A percentile compares a stretch with the other conserved stretches of the same genome.
Evolutionary conservation across 2,888 invertebrate species (phyloP).

Genomic region (Heliconius aoede): DNA sequence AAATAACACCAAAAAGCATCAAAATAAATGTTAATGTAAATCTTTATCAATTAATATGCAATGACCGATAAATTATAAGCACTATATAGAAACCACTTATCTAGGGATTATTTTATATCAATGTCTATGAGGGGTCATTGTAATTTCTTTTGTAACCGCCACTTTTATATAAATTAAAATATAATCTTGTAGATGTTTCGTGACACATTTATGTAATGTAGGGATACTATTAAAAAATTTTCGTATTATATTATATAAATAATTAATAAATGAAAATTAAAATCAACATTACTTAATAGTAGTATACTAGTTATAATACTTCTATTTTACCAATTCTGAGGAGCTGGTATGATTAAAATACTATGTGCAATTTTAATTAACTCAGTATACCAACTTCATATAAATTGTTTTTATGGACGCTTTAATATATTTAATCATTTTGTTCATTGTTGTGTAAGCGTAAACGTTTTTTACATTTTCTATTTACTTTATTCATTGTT

Average conservation of each 20-base stretch:
- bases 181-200: too few relatives aligned
- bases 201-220: too few relatives aligned
- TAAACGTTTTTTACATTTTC: background rate
- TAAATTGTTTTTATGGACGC: background rate
- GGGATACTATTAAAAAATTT: too few relatives aligned
- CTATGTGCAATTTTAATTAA: constrained; percentile 1
- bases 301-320: too few relatives aligned
- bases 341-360: too few relatives aligned
- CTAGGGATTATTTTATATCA: background rate
- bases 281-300: too few relatives aligned
- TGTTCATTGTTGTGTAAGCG: background rate
- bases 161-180: too few relatives aligned
- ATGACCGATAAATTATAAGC: constrained; percentile 12
- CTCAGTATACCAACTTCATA: background rate
- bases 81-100: background rate
- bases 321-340: too few relatives aligned
- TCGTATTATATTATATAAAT: too few relatives aligned
- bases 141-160: background rate
- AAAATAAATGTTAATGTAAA: background rate
- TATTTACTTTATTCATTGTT: background rate
- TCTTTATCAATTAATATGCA: constrained; percentile 7
- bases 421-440: constrained; percentile 1
- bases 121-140: background rate
- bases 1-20: constrained; percentile 3
- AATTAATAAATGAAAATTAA: too few relatives aligned